These are phyloP conservation scores for Belonocnema kinseyi DNA, from an alignment of 1,140 invertebrate species.

Conservation along the genomic window DNA sequence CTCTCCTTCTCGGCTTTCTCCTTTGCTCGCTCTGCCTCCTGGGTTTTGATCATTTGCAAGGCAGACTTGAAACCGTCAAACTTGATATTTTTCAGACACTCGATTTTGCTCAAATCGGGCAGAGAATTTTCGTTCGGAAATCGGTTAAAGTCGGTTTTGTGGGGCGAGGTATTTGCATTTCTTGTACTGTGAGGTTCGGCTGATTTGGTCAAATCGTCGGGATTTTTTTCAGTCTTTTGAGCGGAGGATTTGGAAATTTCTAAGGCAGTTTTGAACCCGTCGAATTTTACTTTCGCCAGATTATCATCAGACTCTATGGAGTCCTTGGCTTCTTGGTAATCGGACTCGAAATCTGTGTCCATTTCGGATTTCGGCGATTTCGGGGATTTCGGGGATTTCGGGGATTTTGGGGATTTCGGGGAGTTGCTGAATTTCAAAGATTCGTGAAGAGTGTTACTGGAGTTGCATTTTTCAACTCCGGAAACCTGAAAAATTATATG, in stretches of 20 bases:
- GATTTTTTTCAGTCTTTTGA: slow-evolving; percentile 8
- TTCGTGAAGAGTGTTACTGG: slow-evolving; percentile 38
- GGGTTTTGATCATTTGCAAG: slow-evolving; percentile 55
- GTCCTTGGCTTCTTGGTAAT: neutral
- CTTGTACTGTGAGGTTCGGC: neutral
- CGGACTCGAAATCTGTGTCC: neutral
- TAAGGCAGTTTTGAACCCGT: slow-evolving; percentile 38
- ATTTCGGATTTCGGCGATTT: neutral
- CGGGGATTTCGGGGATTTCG: no score
- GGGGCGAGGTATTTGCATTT: neutral
- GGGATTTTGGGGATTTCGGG: no score
- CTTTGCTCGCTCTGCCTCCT: neutral
- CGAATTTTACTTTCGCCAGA: neutral
- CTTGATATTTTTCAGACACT: slow-evolving; percentile 10
- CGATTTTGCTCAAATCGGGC: neutral
- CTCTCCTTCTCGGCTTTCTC: neutral
- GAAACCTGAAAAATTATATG: slow-evolving; percentile 36
- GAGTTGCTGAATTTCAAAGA: slow-evolving; percentile 22
- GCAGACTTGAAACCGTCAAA: slow-evolving; percentile 59
- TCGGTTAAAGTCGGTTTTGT: neutral
- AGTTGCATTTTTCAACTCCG: slow-evolving; percentile 39
- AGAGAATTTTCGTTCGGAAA: neutral
- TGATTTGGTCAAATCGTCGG: no score
- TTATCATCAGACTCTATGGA: neutral
- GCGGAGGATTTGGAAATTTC: slow-evolving; percentile 33